Conservation (phyloP, 2,797 vertebrate genomes). For the Dallia pectoralis region DNA sequence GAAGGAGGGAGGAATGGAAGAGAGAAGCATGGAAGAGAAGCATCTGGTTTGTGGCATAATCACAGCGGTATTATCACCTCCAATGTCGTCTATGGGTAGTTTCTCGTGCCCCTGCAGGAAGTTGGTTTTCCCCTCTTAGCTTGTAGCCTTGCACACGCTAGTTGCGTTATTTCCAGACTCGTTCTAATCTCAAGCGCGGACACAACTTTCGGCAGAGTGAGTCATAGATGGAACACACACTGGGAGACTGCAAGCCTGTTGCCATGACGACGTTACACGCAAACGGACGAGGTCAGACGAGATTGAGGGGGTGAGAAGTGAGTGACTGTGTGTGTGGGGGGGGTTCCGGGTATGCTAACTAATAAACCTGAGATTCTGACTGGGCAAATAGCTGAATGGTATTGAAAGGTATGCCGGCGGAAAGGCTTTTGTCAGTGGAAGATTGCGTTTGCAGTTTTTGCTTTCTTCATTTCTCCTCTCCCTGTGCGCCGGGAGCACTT, state of each 20-base stretch:
- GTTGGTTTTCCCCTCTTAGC: constrained; percentile 25
- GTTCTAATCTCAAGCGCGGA: constrained; percentile 60
- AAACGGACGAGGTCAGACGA: constrained; percentile 75
- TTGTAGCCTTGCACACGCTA: background rate
- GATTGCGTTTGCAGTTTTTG: constrained; percentile 37
- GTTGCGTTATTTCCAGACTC: constrained; percentile 41
- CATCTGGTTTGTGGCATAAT: background rate
- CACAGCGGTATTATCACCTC: constrained; percentile 2
- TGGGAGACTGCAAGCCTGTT: constrained; percentile 62
- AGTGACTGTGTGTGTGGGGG: constrained; percentile 24
- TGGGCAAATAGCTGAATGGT: constrained; percentile 59
- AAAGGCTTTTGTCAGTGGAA: constrained; percentile 25
- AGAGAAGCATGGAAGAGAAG: background rate
- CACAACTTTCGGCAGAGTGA: constrained; percentile 70
- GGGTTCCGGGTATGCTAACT: constrained; percentile 19
- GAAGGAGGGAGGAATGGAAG: background rate
- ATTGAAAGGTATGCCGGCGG: constrained; percentile 35
- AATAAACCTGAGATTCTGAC: constrained; percentile 58
- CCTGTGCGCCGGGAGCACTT: constrained; percentile 25
- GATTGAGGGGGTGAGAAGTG: constrained; percentile 54
- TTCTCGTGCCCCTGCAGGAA: constrained; percentile 33
- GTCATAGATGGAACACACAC: constrained; percentile 47
- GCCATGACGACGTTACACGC: constrained; percentile 74
- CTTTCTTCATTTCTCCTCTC: constrained; percentile 17
- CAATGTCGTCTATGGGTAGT: constrained; percentile 27